Conservation (phyloP, 2,113 vertebrate species). For the Dinomys branickii region DNA sequence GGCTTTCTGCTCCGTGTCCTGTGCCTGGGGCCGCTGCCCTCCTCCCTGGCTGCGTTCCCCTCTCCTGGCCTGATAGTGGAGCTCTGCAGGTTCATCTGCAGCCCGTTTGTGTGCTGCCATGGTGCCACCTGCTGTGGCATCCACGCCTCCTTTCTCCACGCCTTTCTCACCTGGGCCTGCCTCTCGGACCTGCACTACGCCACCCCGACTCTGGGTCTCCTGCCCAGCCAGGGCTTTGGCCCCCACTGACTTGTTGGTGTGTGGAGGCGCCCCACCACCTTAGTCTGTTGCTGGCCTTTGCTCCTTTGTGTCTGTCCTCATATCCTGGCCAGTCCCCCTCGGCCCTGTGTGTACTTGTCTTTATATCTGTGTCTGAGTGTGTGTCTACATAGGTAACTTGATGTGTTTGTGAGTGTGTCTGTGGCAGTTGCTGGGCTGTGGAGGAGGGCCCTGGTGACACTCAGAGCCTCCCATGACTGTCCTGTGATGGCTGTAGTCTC, state of each 20-base stretch:
- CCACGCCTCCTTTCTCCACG: background rate
- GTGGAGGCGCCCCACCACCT: background rate
- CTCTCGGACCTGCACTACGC: background rate
- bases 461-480: background rate
- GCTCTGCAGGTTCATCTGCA: background rate
- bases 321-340: background rate
- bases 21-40: background rate
- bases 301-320: background rate
- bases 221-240: background rate
- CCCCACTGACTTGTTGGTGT: background rate
- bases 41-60: too few species aligned
- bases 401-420: background rate
- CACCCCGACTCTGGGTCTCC: background rate
- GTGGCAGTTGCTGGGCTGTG: background rate
- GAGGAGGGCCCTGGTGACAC: background rate
- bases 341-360: background rate
- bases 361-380: background rate
- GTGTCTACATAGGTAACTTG: background rate
- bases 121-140: too few species aligned
- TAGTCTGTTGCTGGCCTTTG: background rate
- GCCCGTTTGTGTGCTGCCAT: rapidly evolving
- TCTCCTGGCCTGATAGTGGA: background rate
- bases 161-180: background rate
- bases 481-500: rapidly evolving
- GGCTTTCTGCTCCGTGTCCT: background rate